A percentile compares a stretch with the other conserved stretches of the same genome.
Conservation (phyloP, 2,888 invertebrate species). For the Lutraria lutraria region DNA sequence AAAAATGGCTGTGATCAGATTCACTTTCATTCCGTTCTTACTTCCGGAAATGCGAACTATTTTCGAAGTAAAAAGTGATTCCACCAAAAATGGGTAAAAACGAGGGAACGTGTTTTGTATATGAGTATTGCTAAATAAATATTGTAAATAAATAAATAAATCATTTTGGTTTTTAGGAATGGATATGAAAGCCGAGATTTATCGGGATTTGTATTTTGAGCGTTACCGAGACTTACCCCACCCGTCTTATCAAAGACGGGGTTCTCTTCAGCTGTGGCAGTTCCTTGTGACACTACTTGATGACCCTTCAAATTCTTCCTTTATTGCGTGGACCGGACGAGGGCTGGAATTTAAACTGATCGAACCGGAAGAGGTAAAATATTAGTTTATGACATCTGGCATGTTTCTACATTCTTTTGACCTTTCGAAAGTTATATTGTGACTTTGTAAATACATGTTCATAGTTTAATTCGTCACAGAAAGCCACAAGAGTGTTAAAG, state of each 20-base stretch:
- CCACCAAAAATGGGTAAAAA: too few relatives aligned
- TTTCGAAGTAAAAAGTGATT: too few relatives aligned
- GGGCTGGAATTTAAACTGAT: constrained; percentile 98
- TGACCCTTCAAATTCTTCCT: constrained; percentile 87
- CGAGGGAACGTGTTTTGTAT: too few relatives aligned
- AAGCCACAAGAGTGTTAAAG: too few relatives aligned
- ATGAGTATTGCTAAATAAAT: too few relatives aligned
- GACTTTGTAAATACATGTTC: too few relatives aligned
- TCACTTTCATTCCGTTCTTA: too few relatives aligned
- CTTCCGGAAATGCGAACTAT: too few relatives aligned
- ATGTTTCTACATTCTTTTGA: not conserved
- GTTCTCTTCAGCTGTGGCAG: constrained; percentile 93
- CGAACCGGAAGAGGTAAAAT: constrained; percentile 95
- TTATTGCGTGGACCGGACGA: constrained; percentile 97
- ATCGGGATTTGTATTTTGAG: constrained; percentile 82
- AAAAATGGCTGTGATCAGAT: too few relatives aligned
- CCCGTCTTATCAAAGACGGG: constrained; percentile 85
- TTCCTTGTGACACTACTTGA: constrained; percentile 93
- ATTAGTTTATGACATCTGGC: not conserved
- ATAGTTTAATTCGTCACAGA: too few relatives aligned
- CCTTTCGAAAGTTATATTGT: too few relatives aligned
- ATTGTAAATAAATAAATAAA: too few relatives aligned
- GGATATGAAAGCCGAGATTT: constrained; percentile 82
- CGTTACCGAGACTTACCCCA: constrained; percentile 81
- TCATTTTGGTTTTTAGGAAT: constrained; percentile 69